phyloP scores from a whole-genome alignment of 1,140 invertebrate species.

The Potamilus streckersoni region DNA sequence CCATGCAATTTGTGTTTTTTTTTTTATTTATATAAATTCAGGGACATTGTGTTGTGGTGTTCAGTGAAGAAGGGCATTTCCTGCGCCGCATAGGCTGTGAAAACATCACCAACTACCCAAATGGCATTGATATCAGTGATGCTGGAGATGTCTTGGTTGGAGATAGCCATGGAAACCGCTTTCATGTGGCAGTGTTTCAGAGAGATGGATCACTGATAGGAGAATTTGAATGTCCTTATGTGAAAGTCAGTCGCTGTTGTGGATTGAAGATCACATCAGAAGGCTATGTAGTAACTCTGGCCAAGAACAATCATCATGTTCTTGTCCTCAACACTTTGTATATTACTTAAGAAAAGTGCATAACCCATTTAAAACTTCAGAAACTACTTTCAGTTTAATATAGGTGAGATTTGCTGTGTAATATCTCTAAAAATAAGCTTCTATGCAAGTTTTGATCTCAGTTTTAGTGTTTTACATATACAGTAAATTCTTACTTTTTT shows the following conservation, averaged over 20 bases:
- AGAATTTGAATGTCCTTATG: conserved; percentile 96
- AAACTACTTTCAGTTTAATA: no score
- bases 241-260: conserved; percentile 97
- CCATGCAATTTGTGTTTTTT: conserved; percentile 1
- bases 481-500: no score
- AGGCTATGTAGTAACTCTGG: conserved; percentile 95
- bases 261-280: conserved; percentile 96
- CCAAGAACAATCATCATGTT: conserved; percentile 98
- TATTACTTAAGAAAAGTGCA: conserved; percentile 70
- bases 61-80: conserved; percentile 91
- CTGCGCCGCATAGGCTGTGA: conserved; percentile 93
- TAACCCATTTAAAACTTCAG: no score
- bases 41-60: conserved; percentile 96
- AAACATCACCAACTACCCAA: conserved; percentile 95
- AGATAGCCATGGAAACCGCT: conserved; percentile 97
- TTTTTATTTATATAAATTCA: conserved; percentile 29
- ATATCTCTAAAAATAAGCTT: no score
- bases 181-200: conserved; percentile 93
- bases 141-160: conserved; percentile 96
- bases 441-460: no score
- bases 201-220: conserved; percentile 87
- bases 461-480: no score
- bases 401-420: no score
- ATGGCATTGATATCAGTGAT: conserved; percentile 97
- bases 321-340: conserved; percentile 95